Conservation (phyloP, 1,140 invertebrate genomes). For the Dendrolimus kikuchii region DNA sequence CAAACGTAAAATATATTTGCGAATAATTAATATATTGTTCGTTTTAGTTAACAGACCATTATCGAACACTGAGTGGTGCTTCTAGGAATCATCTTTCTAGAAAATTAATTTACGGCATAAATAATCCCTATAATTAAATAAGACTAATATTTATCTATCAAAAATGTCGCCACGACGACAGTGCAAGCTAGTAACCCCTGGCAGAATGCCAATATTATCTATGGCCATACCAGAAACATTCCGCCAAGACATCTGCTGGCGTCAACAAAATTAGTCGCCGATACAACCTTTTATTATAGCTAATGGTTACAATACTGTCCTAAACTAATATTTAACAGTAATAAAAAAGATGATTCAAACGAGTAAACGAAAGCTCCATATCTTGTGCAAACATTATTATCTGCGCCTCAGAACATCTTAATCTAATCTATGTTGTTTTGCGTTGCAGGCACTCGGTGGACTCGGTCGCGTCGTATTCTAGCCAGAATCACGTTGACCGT, state of each 20-base stretch:
- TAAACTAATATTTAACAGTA: slow-evolving; percentile 28
- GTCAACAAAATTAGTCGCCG: neutral
- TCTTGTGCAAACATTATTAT: slow-evolving; percentile 47
- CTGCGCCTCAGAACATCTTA: slow-evolving; percentile 26
- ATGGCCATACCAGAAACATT: neutral
- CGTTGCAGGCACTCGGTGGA: slow-evolving; percentile 71
- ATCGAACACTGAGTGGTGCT: too few species aligned
- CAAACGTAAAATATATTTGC: too few species aligned
- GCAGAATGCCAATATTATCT: slow-evolving; percentile 12
- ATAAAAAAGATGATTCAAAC: slow-evolving; percentile 25
- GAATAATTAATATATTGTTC: too few species aligned
- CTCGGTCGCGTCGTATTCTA: slow-evolving; percentile 73
- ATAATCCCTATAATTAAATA: too few species aligned
- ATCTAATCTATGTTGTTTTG: slow-evolving; percentile 48
- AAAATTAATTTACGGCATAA: too few species aligned
- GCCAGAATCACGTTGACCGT: slow-evolving; percentile 72
- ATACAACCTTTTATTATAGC: neutral
- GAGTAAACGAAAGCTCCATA: slow-evolving; percentile 21
- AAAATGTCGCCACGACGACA: slow-evolving; percentile 11
- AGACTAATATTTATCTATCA: neutral
- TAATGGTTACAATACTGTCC: slow-evolving; percentile 10
- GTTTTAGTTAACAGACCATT: too few species aligned
- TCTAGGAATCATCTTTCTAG: too few species aligned
- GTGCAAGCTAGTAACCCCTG: slow-evolving; percentile 1
- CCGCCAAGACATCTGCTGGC: neutral